phyloP scores from a whole-genome alignment of 2,888 invertebrate genomes.

The Elmis aenea region DNA sequence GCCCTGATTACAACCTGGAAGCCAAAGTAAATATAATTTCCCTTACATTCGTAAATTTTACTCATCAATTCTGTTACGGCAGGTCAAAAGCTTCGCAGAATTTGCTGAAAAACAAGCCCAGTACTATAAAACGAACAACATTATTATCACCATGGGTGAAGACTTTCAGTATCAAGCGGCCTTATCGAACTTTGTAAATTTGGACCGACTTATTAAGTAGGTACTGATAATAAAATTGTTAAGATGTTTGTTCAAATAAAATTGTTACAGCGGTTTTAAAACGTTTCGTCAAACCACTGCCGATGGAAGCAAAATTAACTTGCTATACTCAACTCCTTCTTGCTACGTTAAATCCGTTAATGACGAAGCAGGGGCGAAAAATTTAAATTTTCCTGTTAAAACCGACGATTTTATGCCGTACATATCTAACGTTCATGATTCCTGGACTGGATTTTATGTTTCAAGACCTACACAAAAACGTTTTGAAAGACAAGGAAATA shows the following conservation, averaged over 20 bases:
- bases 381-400: slow-evolving; percentile 40
- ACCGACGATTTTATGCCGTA: slow-evolving; percentile 64
- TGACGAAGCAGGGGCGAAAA: slow-evolving; percentile 38
- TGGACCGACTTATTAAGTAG: slow-evolving; percentile 81
- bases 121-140: slow-evolving; percentile 62
- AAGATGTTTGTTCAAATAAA: not conserved
- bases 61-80: not conserved
- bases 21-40: slow-evolving; percentile 14
- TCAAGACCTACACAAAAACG: slow-evolving; percentile 56
- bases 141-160: slow-evolving; percentile 87
- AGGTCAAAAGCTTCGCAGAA: slow-evolving; percentile 50
- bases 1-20: slow-evolving; percentile 55
- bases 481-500: slow-evolving; percentile 48
- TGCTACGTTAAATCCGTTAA: slow-evolving; percentile 72
- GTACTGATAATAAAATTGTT: not conserved
- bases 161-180: slow-evolving; percentile 85
- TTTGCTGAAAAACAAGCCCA: slow-evolving; percentile 55
- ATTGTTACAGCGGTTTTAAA: slow-evolving; percentile 7
- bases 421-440: slow-evolving; percentile 58
- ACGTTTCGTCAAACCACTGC: slow-evolving; percentile 5
- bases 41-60: no score
- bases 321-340: slow-evolving; percentile 77
- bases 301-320: slow-evolving; percentile 52
- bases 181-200: slow-evolving; percentile 73
- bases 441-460: slow-evolving; percentile 70